Base-by-base conservation (phyloP, 2,113 vertebrate species). In the Pachycephala philippinensis region DNA sequence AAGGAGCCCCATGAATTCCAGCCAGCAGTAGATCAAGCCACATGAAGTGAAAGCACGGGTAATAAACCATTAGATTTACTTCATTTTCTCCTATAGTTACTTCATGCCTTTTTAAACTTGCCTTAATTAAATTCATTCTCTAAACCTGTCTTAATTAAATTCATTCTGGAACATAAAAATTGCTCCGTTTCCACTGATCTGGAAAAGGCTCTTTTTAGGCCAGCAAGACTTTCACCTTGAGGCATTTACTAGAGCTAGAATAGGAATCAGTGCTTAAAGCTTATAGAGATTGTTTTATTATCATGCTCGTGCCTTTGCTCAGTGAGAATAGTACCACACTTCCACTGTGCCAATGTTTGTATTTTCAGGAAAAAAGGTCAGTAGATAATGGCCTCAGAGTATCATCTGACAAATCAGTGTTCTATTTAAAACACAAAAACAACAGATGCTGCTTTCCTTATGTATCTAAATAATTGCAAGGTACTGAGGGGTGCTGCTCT, bases 201-300 rank as follows among this genome's bases (percentile, higher is more conserved):
- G 91, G 82, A 96, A 97, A 89, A 65, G 28, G 9, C 31, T 92
- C 53, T 95, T 93, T 91, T 95, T 61, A 94, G 91, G 93, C 74
- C 84, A 93, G 81, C n/a, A 83, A 78, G 20, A 47, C 20, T 90
- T 83, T 75, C 49, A 86, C 89, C 84, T 84, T 60, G 59, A 93
- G 93, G 70, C 78, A 64, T 59, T 93, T 87, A 68, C 65, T 76
- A 40, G 60, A 89, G 84, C 50, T 72, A 53, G 81, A 59, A 20
- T 30, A 79, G 81, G 45, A 89, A 61, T 79, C 53, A 13, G 70
- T 57, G 53, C 89, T 66, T 70, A 33, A 2, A 85, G 80, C 59
- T 82, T 47, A 64, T 6, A 80, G 45, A 92, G 53, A 49, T 31
- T 74, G 49, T 53, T 93, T 61, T 77, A 71, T 78, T 84, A 50